Evolutionary conservation across 2,113 vertebrate genomes (phyloP).

Genomic region (Lophius piscatorius): DNA sequence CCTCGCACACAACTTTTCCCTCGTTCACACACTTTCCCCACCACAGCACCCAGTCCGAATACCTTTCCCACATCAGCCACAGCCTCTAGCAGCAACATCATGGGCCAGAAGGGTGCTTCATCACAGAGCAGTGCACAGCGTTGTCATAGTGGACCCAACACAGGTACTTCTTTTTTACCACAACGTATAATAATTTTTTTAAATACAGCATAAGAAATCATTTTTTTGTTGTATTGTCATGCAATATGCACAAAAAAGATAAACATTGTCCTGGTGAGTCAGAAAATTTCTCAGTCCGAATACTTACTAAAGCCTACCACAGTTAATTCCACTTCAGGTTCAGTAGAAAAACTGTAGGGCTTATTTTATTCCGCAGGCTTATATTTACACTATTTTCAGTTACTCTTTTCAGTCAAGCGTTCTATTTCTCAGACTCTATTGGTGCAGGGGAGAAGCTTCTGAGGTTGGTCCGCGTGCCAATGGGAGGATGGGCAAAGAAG

Average conservation of each 20-base stretch:
- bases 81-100: constrained; percentile 16
- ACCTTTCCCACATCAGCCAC: constrained; percentile 63
- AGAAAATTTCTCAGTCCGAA: too few relatives aligned
- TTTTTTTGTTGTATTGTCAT: too few relatives aligned
- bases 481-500: constrained; percentile 95
- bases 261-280: too few relatives aligned
- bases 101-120: constrained; percentile 78
- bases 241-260: too few relatives aligned
- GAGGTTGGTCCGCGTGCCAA: constrained; percentile 87
- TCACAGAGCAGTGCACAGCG: constrained; percentile 82
- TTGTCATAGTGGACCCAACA: constrained; percentile 80
- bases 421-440: constrained; percentile 55
- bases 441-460: constrained; percentile 72
- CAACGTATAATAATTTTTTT: too few relatives aligned
- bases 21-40: constrained; percentile 93
- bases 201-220: too few relatives aligned
- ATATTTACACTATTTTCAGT: too few relatives aligned
- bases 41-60: constrained; percentile 72
- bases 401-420: too few relatives aligned
- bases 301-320: too few relatives aligned
- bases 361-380: too few relatives aligned
- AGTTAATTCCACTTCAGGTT: too few relatives aligned
- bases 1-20: constrained; percentile 77
- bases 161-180: constrained; percentile 76
- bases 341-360: too few relatives aligned